phyloP scores from a whole-genome alignment of 2,113 vertebrate species.

The Ifrita kowaldi region DNA sequence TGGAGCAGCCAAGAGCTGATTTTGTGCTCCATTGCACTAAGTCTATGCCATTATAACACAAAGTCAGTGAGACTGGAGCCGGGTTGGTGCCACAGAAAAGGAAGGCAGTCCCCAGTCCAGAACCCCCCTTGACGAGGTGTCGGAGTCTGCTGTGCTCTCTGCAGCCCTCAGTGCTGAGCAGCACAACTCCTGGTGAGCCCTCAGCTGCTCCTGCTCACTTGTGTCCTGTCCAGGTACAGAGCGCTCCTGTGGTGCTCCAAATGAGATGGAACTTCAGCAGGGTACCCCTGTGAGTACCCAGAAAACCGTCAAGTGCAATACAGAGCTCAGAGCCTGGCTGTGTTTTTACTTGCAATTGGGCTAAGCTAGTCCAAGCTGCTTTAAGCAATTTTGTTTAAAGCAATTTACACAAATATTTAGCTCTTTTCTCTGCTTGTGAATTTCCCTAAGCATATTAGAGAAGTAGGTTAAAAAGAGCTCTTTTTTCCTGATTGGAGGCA shows the following conservation, averaged over 20 bases:
- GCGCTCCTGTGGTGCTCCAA: neutral
- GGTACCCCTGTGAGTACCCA: neutral
- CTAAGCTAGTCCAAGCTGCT: neutral
- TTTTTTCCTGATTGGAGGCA: neutral
- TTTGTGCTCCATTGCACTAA: neutral
- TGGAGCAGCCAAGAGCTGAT: neutral
- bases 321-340: neutral
- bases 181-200: neutral
- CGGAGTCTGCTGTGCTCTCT: neutral
- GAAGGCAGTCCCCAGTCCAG: neutral
- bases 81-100: neutral
- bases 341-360: neutral
- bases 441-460: neutral
- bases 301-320: neutral
- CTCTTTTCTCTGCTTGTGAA: neutral
- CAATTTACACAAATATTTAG: neutral
- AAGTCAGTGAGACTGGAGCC: neutral
- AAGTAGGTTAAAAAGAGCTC: neutral
- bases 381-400: neutral
- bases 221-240: neutral
- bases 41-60: neutral
- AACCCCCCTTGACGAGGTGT: rapidly evolving
- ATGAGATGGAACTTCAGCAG: neutral
- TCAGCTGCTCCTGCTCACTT: neutral
- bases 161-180: neutral